phyloP scores from a whole-genome alignment of 2,113 vertebrate species.

The Neomonachus schauinslandi region DNA sequence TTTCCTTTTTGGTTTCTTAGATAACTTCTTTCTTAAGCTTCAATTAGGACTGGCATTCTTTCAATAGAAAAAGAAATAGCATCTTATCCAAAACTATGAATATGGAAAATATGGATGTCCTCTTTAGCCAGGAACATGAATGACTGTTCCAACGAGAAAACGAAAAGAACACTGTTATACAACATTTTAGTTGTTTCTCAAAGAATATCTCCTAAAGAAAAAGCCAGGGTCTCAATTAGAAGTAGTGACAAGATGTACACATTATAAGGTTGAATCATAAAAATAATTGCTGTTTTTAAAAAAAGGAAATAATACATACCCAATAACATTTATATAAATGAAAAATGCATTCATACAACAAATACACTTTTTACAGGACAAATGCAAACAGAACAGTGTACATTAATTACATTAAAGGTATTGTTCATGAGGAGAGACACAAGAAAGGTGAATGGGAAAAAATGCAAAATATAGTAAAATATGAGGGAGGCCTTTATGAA shows the following conservation, averaged over 20 bases:
- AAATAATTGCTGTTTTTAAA: background rate
- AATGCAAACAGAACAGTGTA: background rate
- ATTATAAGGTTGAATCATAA: background rate
- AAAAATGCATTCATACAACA: background rate
- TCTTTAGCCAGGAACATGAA: slow-evolving; percentile 15
- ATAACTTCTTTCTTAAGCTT: background rate
- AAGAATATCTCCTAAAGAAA: background rate
- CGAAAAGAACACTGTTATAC: background rate
- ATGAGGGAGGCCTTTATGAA: background rate
- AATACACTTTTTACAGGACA: background rate
- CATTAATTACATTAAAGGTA: background rate
- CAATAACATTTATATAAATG: background rate
- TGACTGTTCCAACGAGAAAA: slow-evolving; percentile 29
- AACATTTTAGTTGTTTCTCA: background rate
- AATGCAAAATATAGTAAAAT: background rate
- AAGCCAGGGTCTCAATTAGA: background rate
- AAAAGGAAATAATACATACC: background rate
- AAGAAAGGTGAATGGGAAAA: background rate
- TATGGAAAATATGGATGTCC: slow-evolving; percentile 51
- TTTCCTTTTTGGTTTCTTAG: background rate
- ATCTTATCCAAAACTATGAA: slow-evolving; percentile 49
- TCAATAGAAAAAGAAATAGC: background rate
- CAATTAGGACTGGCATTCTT: background rate
- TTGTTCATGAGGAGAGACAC: background rate
- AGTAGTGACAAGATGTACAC: background rate